Evolutionary conservation across 2,113 vertebrate genomes (phyloP).

Genomic region (Condylura cristata): DNA sequence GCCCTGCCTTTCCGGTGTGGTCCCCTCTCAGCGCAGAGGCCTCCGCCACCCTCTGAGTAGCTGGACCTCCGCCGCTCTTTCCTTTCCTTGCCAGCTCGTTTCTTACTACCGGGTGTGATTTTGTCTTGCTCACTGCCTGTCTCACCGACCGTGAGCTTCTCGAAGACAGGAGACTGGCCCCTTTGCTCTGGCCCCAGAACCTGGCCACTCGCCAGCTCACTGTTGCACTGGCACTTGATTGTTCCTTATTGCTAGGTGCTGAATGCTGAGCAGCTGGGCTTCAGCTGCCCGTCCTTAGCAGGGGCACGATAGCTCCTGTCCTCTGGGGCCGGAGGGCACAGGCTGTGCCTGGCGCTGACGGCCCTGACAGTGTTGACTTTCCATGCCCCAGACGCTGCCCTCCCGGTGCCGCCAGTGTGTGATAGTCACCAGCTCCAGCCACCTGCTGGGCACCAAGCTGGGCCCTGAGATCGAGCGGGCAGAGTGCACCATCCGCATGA

Average conservation of each 20-base stretch:
- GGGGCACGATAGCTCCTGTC: not conserved
- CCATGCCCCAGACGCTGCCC: constrained; percentile 88
- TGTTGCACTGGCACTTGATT: not conserved
- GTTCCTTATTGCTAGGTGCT: not conserved
- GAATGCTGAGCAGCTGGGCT: not conserved
- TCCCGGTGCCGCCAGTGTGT: constrained; percentile 92
- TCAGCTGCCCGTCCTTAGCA: not conserved
- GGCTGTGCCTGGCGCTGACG: not conserved
- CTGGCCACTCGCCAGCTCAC: not conserved
- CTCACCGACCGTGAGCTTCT: not conserved
- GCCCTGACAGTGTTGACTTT: not conserved
- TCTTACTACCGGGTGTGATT: not conserved
- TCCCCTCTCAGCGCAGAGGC: not conserved
- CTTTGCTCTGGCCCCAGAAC: not conserved
- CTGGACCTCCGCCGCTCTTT: too few relatives aligned
- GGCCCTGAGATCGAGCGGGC: constrained; percentile 90
- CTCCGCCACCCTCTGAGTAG: not conserved
- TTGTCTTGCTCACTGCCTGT: not conserved
- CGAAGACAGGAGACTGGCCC: not conserved
- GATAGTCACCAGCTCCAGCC: constrained; percentile 97
- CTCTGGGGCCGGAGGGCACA: not conserved
- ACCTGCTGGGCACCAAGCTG: constrained; percentile 90
- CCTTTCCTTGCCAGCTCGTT: too few relatives aligned
- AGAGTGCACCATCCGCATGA: constrained; percentile 98
- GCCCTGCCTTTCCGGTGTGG: not conserved